These are phyloP conservation scores for Leptinotarsa tumamoca DNA, from an alignment of 2,888 invertebrate species.

Conservation along the genomic window DNA sequence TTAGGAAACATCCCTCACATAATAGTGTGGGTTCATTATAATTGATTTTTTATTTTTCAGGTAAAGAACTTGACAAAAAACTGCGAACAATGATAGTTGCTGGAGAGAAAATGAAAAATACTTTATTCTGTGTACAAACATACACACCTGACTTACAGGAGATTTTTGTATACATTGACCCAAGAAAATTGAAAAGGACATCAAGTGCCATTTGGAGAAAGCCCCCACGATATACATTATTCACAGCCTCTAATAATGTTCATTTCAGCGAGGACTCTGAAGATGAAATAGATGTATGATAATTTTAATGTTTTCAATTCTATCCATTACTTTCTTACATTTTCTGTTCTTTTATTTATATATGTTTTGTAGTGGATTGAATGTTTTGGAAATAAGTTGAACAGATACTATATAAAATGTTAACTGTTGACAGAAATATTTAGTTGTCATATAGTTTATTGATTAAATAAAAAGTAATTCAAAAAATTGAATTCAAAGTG, in stretches of 20 bases:
- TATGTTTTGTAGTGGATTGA: neutral
- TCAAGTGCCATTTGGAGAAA: constrained; percentile 83
- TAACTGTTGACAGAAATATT: neutral
- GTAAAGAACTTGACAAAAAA: constrained; percentile 49
- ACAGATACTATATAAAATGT: neutral
- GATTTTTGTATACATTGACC: constrained; percentile 78
- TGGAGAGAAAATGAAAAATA: constrained; percentile 67
- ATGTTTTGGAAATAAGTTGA: neutral
- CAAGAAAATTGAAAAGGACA: constrained; percentile 74
- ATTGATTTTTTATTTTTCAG: constrained; percentile 55
- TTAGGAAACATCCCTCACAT: too few relatives aligned
- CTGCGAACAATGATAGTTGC: constrained; percentile 40
- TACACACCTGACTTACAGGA: constrained; percentile 75
- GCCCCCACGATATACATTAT: constrained; percentile 74
- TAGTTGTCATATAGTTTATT: too few relatives aligned
- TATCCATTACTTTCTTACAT: neutral
- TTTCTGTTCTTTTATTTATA: neutral
- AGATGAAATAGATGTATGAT: constrained; percentile 14
- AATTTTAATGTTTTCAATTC: neutral
- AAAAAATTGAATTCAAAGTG: too few relatives aligned
- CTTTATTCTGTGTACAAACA: constrained; percentile 73
- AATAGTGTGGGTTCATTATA: neutral
- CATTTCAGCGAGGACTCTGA: constrained; percentile 32
- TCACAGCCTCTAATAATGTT: constrained; percentile 52
- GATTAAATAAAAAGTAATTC: too few relatives aligned